Conservation (phyloP, 1,140 invertebrate genomes). For the Pogonomyrmex barbatus region DNA sequence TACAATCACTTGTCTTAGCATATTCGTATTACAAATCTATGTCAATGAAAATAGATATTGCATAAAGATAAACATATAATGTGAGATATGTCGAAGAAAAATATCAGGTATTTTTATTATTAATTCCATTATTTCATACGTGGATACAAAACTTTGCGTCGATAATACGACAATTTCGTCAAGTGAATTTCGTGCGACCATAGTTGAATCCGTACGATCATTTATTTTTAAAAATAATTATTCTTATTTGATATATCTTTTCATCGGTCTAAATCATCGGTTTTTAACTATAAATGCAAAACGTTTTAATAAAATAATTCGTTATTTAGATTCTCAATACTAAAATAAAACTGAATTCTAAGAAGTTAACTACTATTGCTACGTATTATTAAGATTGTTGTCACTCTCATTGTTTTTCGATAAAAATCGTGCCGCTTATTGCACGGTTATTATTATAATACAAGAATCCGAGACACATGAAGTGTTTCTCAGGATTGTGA, state of each 20-base stretch:
- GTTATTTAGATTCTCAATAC: slow-evolving; percentile 3
- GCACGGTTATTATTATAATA: not conserved
- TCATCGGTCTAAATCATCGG: not conserved
- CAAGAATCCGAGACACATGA: not conserved
- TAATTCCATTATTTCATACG: not conserved
- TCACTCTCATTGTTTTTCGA: not conserved
- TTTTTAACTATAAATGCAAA: not conserved
- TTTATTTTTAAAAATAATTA: not conserved
- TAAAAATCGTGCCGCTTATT: not conserved
- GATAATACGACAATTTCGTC: not conserved
- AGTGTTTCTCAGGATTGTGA: slow-evolving; percentile 32
- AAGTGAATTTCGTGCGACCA: not conserved
- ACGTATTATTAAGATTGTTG: not conserved
- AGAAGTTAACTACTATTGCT: not conserved
- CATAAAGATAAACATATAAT: not conserved
- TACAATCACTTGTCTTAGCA: not conserved
- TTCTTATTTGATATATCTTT: not conserved
- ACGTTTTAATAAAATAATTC: not conserved
- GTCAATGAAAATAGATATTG: not conserved
- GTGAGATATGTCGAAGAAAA: not conserved
- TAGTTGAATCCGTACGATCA: not conserved
- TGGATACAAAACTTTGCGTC: not conserved
- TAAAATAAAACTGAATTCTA: not conserved
- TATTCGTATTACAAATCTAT: not conserved
- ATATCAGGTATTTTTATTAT: not conserved